Evolutionary conservation across 1,140 invertebrate species (phyloP), one percentile per base, ranked within the genome.

Genomic region (Bombus huntii): DNA sequence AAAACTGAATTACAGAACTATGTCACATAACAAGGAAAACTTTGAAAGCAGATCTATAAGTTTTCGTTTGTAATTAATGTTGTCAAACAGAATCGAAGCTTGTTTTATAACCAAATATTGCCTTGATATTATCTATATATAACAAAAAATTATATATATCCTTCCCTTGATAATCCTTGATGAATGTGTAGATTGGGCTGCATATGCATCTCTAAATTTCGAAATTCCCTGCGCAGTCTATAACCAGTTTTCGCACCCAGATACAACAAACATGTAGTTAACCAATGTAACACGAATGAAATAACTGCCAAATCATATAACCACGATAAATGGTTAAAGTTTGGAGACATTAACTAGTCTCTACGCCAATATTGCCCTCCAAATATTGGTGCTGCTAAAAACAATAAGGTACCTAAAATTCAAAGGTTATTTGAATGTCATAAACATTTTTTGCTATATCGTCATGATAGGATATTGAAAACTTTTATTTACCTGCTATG

Each of bases 311-410:
- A 96, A 73, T 97, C 98, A 93, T 98, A 99, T 0, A 98, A 98
- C 98, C 99, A 99, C 9, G 98, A 98, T 1, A 99, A 94, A 89
- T 99, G 98, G 95, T 99, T 99, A 94, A 97, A 99, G 90, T 98
- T 98, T 9, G 99, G 99, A 93, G 99, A 98, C 94, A 99, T 97
- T 42, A 99, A 95, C 99, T 99, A 99, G 91, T 98, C 97, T 31
- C 99, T 96, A 73, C 98, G 96, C 94, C 98, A 98, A 91, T 98
- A 98, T 91, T 98, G 97, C 3, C 97, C 97, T 22, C 98, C 98
- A 94, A 99, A 99, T 83, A 99, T 96, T n/a, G 97, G 95, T 47
- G 99, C 97, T 9, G 97, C 97, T 80, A 99, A 95, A 90, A 99
- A 98, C 83, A 98, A 95, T 71, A 98, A 96, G 75, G 53, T 81